Base-by-base conservation (phyloP, 2,888 invertebrate species). In the Silvanus unidentatus region DNA sequence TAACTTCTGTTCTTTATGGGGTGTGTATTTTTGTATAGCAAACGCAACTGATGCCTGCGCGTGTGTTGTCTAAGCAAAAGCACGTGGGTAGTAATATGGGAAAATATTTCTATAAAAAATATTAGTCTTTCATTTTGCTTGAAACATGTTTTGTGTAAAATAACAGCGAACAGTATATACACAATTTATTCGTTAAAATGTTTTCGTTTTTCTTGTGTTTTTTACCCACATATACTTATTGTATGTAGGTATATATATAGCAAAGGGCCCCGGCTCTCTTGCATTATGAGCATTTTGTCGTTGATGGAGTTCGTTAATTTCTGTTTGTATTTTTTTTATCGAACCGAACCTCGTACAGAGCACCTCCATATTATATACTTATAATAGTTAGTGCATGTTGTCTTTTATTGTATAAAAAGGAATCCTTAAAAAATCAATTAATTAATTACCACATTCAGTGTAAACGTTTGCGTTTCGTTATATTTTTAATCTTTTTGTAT, bases 61-160 rank as follows among this genome's bases (percentile, higher is more conserved):
- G 37, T 37, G 37, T 51, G 58, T 59, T 63, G 60, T 65, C 63
- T 62, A 63, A 66, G 62, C 64, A 65, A 45, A 53, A 54, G 60
- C 66, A 66, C 66, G 66, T 65, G 67, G 59, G 60, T 55, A n/a
- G n/a, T n/a, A 22, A 38, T 44, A 54, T 53, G 59, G 54, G 58
- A 65, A 65, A 65, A 65, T 62, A 59, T 61, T 58, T 53, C 57
- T 53, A 58, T 56, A 66, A 71, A 71, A 70, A 71, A 71, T 71
- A 70, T 71, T 71, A 69, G 69, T 69, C 66, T 71, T 70, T 70
- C 69, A 70, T 71, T 71, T 67, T 54, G 59, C 59, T 55, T 66
- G 66, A 69, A 68, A 68, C 63, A 62, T 66, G 66, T 68, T 69
- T 69, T 66, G 64, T 69, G 68, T 70, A 68, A 68, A 70, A 70